Evolutionary conservation across 30 jellyfish, hydroid and myxozoan species (phyloP), one percentile per base, ranked within the genome.

Genomic region (Nemopilema nomurai): DNA sequence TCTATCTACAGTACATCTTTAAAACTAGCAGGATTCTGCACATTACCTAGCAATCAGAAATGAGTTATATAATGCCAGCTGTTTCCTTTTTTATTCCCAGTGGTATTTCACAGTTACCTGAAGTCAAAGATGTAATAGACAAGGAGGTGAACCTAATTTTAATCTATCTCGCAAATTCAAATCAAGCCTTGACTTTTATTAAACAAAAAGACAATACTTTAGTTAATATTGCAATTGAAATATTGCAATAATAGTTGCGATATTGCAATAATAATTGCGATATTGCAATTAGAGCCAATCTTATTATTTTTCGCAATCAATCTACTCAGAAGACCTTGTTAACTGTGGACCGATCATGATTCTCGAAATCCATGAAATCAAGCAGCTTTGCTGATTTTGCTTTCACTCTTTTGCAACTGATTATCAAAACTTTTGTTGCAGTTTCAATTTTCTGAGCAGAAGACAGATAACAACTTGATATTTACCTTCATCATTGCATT

Each of bases 401-500:
- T 6, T 19, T 19, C 18, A 7, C 20, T 4, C 73, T 4, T 18
- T 25, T 19, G 7, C 30, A 25, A 25, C 30, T 3, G 27, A 63
- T 63, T 7, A 25, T 63, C 73, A 63, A 63, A 3, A 63, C 27
- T 3, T 63, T 63, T n/a, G 7, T 63, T 19, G 18, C 30, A 25
- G 73, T 63, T 19, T 6, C 7, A 19, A 3, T 63, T 63, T 19
- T 3, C 30, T n/a, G 73, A 19, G 30, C 73, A 63, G 6, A 19
- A 3, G 73, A 63, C 20, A 18, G 57, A 41, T 41, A 41, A 6
- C 57, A 41, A 19, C 31, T 17, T 23, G n/a, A 29, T 68, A 21
- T 73, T 74, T 33, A 41, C 87, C 17, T 74, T 74, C 67, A 84
- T 74, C 16, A 68, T 84, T 26, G 82, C 87, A 18, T 57, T 84